These are phyloP conservation scores for Prorops nasuta DNA, from an alignment of 1,140 invertebrate species.

Conservation along the genomic window DNA sequence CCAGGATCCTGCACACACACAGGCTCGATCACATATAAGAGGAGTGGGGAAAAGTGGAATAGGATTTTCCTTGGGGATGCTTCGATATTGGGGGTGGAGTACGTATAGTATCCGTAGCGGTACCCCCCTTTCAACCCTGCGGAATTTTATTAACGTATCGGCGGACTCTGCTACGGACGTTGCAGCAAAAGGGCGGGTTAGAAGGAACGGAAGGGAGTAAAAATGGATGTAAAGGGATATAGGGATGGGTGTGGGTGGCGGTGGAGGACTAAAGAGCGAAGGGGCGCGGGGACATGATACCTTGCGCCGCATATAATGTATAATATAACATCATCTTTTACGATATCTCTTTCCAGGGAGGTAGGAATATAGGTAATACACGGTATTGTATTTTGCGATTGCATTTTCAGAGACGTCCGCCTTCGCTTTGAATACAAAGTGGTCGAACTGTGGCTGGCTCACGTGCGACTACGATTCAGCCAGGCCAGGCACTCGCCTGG, in stretches of 20 bases:
- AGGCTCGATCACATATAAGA: too few relatives aligned
- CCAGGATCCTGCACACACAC: conserved; percentile 24
- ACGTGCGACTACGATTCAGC: conserved; percentile 18
- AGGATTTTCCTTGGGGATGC: conserved; percentile 37
- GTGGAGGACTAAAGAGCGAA: background rate
- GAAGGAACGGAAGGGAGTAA: background rate
- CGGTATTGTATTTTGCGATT: conserved; percentile 54
- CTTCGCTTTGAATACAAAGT: conserved; percentile 53
- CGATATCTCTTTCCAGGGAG: conserved; percentile 44
- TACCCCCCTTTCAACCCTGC: conserved; percentile 40
- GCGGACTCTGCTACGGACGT: conserved; percentile 24
- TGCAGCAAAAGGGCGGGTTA: conserved; percentile 4
- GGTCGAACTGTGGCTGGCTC: conserved; percentile 26
- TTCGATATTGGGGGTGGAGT: conserved; percentile 34
- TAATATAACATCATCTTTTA: conserved; percentile 53
- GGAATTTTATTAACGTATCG: conserved; percentile 50
- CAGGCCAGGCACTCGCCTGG: background rate
- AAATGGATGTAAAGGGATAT: background rate
- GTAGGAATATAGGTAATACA: conserved; percentile 39
- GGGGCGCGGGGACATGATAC: background rate
- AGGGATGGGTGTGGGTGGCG: background rate
- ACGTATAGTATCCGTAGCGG: conserved; percentile 34
- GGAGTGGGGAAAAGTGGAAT: conserved; percentile 32
- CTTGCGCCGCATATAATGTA: conserved; percentile 48
- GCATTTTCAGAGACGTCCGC: conserved; percentile 53